Conservation (phyloP, 2,888 invertebrate genomes). For the Teleogryllus oceanicus region DNA sequence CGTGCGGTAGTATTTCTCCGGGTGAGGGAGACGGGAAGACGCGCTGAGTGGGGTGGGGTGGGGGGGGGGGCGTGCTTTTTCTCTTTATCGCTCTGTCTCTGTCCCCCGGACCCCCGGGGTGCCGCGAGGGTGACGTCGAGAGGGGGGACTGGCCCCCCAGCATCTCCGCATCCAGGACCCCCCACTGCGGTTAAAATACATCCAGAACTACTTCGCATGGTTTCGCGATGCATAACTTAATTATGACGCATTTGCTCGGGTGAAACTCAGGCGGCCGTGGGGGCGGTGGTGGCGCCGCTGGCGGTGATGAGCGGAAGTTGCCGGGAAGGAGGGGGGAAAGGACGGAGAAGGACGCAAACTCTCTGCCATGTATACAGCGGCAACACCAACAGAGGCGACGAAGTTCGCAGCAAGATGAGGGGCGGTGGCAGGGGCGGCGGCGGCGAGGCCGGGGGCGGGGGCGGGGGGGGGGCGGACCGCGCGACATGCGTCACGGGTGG, state of each 20-base stretch:
- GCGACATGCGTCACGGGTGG: no score
- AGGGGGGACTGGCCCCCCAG: not conserved
- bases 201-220: not conserved
- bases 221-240: constrained; percentile 8
- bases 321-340: not conserved
- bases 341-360: not conserved
- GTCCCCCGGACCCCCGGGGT: not conserved
- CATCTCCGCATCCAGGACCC: not conserved
- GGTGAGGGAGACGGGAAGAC: not conserved
- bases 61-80: not conserved
- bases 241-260: not conserved
- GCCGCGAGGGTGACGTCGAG: no score
- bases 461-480: no score
- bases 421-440: no score
- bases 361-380: no score
- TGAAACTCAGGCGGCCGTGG: not conserved
- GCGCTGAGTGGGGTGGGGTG: not conserved
- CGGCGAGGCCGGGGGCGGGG: no score
- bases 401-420: no score
- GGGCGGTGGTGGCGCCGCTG: not conserved
- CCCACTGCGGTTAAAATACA: constrained; percentile 18
- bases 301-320: constrained; percentile 18
- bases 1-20: not conserved
- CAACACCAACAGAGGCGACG: no score
- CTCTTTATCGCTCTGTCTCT: not conserved